phyloP scores from a whole-genome alignment of 2,888 invertebrate genomes.

The Sabellastarte sp. region DNA sequence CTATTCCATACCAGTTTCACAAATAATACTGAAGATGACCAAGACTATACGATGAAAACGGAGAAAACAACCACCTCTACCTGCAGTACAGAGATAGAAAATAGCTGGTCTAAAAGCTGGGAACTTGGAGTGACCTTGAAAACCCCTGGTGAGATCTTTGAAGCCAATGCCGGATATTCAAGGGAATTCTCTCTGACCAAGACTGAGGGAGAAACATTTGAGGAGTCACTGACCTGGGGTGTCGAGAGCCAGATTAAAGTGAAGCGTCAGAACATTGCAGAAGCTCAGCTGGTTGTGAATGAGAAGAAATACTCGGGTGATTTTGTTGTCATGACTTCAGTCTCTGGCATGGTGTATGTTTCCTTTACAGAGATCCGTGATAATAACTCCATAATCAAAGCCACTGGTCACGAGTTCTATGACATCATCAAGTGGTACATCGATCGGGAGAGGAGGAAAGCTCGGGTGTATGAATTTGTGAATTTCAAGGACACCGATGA shows the following conservation, averaged over 20 bases:
- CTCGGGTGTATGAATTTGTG: conserved; percentile 11
- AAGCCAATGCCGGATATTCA: conserved; percentile 56
- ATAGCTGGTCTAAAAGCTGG: conserved; percentile 43
- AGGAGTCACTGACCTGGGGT: conserved; percentile 54
- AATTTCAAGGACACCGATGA: conserved; percentile 6
- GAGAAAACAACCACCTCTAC: conserved; percentile 32
- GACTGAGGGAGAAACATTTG: conserved; percentile 50
- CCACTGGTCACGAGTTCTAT: conserved; percentile 26
- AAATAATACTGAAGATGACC: conserved; percentile 31
- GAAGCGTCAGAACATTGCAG: conserved; percentile 41
- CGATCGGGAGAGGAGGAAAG: conserved; percentile 18
- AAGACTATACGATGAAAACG: conserved; percentile 36
- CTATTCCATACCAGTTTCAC: conserved; percentile 36
- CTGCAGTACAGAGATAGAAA: conserved; percentile 25
- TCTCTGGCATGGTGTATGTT: conserved; percentile 25
- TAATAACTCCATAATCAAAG: conserved; percentile 30
- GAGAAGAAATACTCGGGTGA: conserved; percentile 45
- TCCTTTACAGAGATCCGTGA: conserved; percentile 29
- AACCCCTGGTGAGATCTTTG: conserved; percentile 57
- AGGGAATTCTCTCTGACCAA: conserved; percentile 56
- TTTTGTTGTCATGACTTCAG: conserved; percentile 27
- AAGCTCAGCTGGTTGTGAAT: conserved; percentile 54
- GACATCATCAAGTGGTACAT: conserved; percentile 20
- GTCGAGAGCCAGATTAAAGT: conserved; percentile 52
- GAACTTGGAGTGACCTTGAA: conserved; percentile 55